Conservation (phyloP, 2,797 vertebrate species). For the Psittacula echo region DNA sequence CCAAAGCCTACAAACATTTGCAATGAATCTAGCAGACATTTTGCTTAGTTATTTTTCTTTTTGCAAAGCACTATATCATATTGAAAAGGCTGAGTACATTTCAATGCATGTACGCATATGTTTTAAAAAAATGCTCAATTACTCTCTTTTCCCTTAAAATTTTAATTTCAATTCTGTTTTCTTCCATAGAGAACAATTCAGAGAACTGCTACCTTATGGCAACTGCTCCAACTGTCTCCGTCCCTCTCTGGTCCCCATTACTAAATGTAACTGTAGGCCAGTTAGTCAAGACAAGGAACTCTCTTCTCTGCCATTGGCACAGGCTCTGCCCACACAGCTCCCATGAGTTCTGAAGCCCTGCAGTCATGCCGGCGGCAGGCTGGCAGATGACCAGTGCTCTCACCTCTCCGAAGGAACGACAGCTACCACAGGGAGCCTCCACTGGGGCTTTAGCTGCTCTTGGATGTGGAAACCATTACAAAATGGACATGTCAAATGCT, state of each 20-base stretch:
- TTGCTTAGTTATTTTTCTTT: not conserved
- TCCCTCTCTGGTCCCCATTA: not conserved
- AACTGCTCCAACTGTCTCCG: not conserved
- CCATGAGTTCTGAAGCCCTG: fast-evolving
- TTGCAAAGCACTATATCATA: not conserved
- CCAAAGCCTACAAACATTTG: not conserved
- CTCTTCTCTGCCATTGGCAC: not conserved
- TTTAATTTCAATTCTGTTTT: not conserved
- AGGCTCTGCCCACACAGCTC: not conserved
- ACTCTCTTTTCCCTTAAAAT: not conserved
- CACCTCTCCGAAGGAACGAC: not conserved
- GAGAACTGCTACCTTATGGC: not conserved
- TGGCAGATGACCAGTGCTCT: fast-evolving
- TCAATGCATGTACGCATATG: fast-evolving
- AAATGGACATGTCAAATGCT: not conserved
- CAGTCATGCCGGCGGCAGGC: fast-evolving
- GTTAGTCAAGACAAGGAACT: not conserved
- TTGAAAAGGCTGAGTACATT: not conserved
- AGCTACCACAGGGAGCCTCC: not conserved
- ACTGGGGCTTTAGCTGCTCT: not conserved
- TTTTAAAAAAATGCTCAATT: not conserved
- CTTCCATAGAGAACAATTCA: not conserved
- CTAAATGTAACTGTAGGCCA: not conserved
- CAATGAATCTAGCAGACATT: not conserved
- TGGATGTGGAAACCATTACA: not conserved